Conservation (phyloP, 2,888 invertebrate species). For the Chrysolina americana region DNA sequence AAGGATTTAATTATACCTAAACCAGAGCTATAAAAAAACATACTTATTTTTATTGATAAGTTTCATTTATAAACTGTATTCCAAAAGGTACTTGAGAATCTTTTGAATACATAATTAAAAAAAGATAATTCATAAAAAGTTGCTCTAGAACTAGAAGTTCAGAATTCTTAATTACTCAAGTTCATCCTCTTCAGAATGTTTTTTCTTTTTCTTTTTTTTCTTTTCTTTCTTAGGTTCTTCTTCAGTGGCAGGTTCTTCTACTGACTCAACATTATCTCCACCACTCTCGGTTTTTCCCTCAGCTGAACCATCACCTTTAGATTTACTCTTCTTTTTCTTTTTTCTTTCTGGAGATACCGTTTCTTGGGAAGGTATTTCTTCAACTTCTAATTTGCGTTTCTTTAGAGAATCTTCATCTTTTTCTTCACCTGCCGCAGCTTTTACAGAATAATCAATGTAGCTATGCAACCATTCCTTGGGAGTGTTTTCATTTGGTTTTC, state of each 20-base stretch:
- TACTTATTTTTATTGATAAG: background rate
- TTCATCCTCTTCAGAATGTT: conserved; percentile 26
- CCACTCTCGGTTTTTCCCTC: conserved; percentile 44
- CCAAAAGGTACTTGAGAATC: too few relatives aligned
- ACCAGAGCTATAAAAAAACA: background rate
- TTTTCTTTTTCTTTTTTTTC: conserved; percentile 49
- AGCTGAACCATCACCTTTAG: conserved; percentile 59
- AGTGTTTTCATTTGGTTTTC: conserved; percentile 97
- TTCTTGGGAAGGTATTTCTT: conserved; percentile 66
- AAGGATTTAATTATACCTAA: too few relatives aligned
- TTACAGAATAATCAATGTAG: conserved; percentile 53
- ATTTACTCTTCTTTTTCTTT: conserved; percentile 76
- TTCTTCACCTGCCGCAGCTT: conserved; percentile 58
- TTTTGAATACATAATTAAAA: background rate
- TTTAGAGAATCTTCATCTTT: conserved; percentile 46
- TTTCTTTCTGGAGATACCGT: conserved; percentile 71
- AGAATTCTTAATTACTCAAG: conserved; percentile 5
- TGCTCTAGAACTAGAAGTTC: background rate
- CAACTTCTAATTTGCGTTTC: conserved; percentile 63
- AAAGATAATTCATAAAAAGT: background rate
- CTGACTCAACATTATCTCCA: conserved; percentile 53
- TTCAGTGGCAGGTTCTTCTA: conserved; percentile 69
- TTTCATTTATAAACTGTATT: background rate
- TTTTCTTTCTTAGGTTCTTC: conserved; percentile 62
- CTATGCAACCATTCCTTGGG: conserved; percentile 86